Evolutionary conservation across 2,888 invertebrate genomes (phyloP), one percentile per base, ranked within the genome.

Genomic region (Hartigia nigra): DNA sequence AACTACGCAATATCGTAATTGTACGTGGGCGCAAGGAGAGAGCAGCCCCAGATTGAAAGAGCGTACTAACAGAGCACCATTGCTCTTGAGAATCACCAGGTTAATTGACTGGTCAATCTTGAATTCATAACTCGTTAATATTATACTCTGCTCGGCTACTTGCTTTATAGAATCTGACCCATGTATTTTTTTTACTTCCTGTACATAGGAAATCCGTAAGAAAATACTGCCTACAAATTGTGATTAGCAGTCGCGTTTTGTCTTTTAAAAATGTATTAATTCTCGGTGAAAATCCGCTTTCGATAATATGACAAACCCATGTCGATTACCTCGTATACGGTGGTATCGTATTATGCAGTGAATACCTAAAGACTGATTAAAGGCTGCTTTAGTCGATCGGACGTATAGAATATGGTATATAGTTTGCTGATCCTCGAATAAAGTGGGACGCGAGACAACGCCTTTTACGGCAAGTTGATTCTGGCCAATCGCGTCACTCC

Each of bases 391-490:
- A 55, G 23, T 55, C 39, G 39, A 23, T 55, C 2, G 23, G 23
- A 9, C 5, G 39, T 23, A 5, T 23, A 55, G 39, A 55, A 23
- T 9, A n/a, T n/a, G n/a, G n/a, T n/a, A 39, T 39, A 39, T 9
- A 55, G 39, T 55, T 55, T 5, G 1, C 39, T 55, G 39, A 55
- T 55, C 70, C 23, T 36, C 77, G 77, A n/a, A 31, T 82, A 89
- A 55, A 88, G 84, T 89, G 82, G 87, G 84, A 85, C 88, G 83
- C 84, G 82, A 87, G 87, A 86, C 87, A 86, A 84, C 81, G 79
- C 90, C 89, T 87, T 90, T 85, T 89, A 90, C 74, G 89, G 89
- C 76, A 85, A 75, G 81, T 86, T 84, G 86, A 83, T 81, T 79
- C 80, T 78, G 81, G 74, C 84, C 85, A 86, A 86, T 87, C 81